phyloP scores from a whole-genome alignment of 2,888 invertebrate genomes.

The Stenurella melanura region DNA sequence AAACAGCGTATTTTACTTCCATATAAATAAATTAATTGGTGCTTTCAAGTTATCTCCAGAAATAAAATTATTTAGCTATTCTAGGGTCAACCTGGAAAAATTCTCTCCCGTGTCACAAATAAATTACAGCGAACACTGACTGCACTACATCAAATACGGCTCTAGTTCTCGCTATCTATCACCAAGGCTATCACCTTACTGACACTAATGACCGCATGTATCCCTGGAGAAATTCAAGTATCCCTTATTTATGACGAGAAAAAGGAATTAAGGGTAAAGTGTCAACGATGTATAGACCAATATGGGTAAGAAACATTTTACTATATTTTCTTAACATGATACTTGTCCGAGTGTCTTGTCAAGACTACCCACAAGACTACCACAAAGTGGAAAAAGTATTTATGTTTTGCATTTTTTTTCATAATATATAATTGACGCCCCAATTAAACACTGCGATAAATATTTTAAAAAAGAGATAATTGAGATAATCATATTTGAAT shows the following conservation, averaged over 20 bases:
- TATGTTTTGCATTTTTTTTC: too few species aligned
- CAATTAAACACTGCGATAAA: too few species aligned
- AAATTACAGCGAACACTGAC: background rate
- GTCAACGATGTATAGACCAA: background rate
- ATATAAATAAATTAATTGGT: background rate
- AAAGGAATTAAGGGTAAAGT: background rate
- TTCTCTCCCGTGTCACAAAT: background rate
- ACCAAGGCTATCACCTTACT: slow-evolving; percentile 11
- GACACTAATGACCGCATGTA: slow-evolving; percentile 19
- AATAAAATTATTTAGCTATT: background rate
- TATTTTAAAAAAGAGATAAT: too few species aligned
- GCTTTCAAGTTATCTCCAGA: background rate
- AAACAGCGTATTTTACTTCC: background rate
- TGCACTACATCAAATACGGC: background rate
- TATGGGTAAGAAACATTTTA: background rate
- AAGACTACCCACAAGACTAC: too few species aligned
- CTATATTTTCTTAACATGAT: background rate
- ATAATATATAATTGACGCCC: too few species aligned
- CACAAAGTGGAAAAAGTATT: too few species aligned
- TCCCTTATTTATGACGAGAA: slow-evolving; percentile 13
- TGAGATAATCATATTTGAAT: too few species aligned
- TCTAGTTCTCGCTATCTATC: slow-evolving; percentile 10
- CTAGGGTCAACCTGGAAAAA: background rate
- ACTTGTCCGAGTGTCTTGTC: too few species aligned
- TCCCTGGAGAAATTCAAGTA: slow-evolving; percentile 10